A percentile compares a stretch with the other conserved stretches of the same genome.
phyloP scores from a whole-genome alignment of 1,140 invertebrate species.

The Daktulosphaira vitifoliae region DNA sequence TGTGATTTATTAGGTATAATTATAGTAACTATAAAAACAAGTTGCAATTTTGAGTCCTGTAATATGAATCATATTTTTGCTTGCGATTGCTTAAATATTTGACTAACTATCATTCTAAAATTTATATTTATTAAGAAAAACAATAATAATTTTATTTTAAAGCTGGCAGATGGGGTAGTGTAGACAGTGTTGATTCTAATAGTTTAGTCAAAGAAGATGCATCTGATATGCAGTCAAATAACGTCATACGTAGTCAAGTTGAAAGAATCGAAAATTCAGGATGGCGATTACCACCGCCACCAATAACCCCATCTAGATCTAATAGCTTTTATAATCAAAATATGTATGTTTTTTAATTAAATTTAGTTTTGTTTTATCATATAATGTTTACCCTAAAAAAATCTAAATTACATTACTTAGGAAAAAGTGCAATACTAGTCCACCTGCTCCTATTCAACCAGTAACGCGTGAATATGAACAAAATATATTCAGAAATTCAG shows the following conservation, averaged over 20 bases:
- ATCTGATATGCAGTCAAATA: constrained; percentile 39
- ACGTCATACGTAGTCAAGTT: constrained; percentile 41
- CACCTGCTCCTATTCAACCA: constrained; percentile 61
- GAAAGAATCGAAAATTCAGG: constrained; percentile 40
- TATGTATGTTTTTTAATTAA: constrained; percentile 35
- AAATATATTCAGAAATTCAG: constrained; percentile 36
- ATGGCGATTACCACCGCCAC: constrained; percentile 59
- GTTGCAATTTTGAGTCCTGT: too few relatives aligned
- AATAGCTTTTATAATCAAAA: constrained; percentile 43
- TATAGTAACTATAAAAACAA: too few relatives aligned
- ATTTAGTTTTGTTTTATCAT: too few relatives aligned
- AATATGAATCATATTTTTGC: too few relatives aligned
- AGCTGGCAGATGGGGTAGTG: constrained; percentile 52
- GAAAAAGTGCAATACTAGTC: constrained; percentile 44
- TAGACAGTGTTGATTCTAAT: constrained; percentile 42
- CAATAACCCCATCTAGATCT: constrained; percentile 41
- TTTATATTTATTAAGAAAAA: not conserved
- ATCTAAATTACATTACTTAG: not conserved
- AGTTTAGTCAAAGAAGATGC: constrained; percentile 40
- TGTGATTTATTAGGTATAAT: too few relatives aligned
- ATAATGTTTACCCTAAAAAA: too few relatives aligned
- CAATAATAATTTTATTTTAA: not conserved
- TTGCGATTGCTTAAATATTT: too few relatives aligned
- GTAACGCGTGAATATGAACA: constrained; percentile 40
- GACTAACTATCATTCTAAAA: too few relatives aligned